Evolutionary conservation across 2,113 vertebrate species (phyloP).

Genomic region (Nymphicus hollandicus): DNA sequence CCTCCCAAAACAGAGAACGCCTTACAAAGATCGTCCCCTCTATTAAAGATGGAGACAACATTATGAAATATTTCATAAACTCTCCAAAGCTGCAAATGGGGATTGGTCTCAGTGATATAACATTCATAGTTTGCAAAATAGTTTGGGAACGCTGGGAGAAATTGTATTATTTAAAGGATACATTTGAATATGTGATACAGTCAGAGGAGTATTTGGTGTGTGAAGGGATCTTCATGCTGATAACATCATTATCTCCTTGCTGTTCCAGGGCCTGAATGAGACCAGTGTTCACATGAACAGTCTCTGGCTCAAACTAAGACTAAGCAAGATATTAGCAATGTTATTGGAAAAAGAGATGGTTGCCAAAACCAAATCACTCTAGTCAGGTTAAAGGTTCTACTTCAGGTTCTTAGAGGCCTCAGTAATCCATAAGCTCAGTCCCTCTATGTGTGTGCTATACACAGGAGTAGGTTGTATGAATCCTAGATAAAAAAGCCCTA

Average conservation of each 20-base stretch:
- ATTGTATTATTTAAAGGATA: neutral
- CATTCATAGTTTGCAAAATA: neutral
- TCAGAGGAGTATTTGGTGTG: neutral
- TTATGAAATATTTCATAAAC: neutral
- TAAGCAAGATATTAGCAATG: neutral
- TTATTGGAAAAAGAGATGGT: neutral
- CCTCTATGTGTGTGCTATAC: fast-evolving
- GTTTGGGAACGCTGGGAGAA: neutral
- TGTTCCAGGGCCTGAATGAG: neutral
- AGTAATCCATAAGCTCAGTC: neutral
- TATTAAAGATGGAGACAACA: neutral
- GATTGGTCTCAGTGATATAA: neutral
- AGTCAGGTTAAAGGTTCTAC: neutral
- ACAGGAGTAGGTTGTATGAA: neutral
- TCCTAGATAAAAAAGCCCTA: neutral
- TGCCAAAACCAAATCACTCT: neutral
- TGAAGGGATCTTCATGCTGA: neutral
- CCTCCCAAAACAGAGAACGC: neutral
- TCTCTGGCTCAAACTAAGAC: neutral
- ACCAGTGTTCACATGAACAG: neutral
- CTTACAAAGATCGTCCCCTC: neutral
- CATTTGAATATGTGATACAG: neutral
- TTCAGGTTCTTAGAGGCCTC: neutral
- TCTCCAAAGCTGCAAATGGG: neutral
- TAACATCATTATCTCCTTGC: neutral